Percentiles rank a stretch among this genome's conserved stretches.
phyloP scores from a whole-genome alignment of 2,113 vertebrate species.

The Amblyopsis rosae region DNA sequence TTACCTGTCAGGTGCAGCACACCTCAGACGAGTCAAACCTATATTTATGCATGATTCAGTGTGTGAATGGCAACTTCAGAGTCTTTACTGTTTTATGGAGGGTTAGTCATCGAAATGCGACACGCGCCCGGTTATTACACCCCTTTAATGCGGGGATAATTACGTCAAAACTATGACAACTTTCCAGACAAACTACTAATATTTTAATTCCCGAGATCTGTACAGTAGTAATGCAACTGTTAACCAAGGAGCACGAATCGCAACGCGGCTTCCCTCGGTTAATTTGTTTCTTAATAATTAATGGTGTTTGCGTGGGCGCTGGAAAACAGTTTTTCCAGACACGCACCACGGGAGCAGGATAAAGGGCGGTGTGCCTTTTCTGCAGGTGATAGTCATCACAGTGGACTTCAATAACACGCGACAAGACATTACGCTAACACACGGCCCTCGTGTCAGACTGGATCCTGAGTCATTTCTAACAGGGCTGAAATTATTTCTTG shows the following conservation, averaged over 20 bases:
- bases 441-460: conserved; percentile 59
- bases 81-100: conserved; percentile 57
- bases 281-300: conserved; percentile 78
- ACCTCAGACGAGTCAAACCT: conserved; percentile 66
- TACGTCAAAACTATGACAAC: conserved; percentile 11
- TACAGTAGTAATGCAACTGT: conserved; percentile 51
- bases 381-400: conserved; percentile 71
- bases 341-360: conserved; percentile 65
- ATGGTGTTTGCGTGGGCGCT: conserved; percentile 75
- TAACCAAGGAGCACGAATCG: conserved; percentile 49
- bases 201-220: conserved; percentile 14
- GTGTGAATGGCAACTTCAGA: conserved; percentile 56
- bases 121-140: conserved; percentile 51
- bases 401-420: conserved; percentile 60
- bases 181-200: conserved; percentile 25
- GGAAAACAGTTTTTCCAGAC: conserved; percentile 77
- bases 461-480: conserved; percentile 62
- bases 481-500: conserved; percentile 48
- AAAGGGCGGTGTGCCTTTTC: conserved; percentile 59
- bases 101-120: conserved; percentile 66
- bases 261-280: conserved; percentile 61
- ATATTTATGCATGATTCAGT: conserved; percentile 73
- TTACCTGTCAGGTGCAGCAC: conserved; percentile 63
- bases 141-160: conserved; percentile 11
- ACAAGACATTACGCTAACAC: conserved; percentile 60